A percentile compares a stretch with the other conserved stretches of the same genome.
Evolutionary conservation across 1,140 invertebrate genomes (phyloP).

Genomic region (Trachymyrmex septentrionalis): DNA sequence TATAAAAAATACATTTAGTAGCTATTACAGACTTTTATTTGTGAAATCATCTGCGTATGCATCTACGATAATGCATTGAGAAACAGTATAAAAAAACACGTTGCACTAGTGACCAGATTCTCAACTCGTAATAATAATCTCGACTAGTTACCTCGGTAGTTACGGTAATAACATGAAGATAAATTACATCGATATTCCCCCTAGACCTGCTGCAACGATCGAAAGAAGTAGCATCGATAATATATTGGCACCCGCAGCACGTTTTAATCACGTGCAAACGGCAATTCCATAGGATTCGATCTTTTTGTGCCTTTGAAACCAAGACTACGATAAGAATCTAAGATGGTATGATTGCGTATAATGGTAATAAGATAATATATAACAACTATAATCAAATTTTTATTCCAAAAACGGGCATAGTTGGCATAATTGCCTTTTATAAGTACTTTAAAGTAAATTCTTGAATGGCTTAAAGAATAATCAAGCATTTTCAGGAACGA

Average conservation of each 20-base stretch:
- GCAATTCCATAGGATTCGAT: conserved; percentile 20
- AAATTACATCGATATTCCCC: conserved; percentile 11
- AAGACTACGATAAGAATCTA: neutral
- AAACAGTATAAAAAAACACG: conserved; percentile 5
- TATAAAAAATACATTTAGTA: too few relatives aligned
- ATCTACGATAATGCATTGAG: neutral
- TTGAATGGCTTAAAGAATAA: too few relatives aligned
- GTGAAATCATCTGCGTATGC: too few relatives aligned
- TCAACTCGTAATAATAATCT: conserved; percentile 10
- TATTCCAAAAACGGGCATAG: too few relatives aligned
- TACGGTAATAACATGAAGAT: neutral
- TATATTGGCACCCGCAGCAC: neutral
- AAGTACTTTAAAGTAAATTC: too few relatives aligned
- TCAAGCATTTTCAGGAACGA: too few relatives aligned
- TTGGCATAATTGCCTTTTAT: too few relatives aligned
- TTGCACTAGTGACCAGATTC: conserved; percentile 35
- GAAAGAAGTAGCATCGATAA: neutral
- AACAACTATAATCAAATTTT: too few relatives aligned
- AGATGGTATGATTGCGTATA: too few relatives aligned
- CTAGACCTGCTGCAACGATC: conserved; percentile 22
- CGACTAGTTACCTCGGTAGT: neutral
- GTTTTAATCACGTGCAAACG: conserved; percentile 4
- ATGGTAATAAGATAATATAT: too few relatives aligned
- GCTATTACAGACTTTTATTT: too few relatives aligned
- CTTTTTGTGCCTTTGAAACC: neutral